Evolutionary conservation across 2,888 invertebrate species (phyloP).

Genomic region (Zygaena filipendulae): DNA sequence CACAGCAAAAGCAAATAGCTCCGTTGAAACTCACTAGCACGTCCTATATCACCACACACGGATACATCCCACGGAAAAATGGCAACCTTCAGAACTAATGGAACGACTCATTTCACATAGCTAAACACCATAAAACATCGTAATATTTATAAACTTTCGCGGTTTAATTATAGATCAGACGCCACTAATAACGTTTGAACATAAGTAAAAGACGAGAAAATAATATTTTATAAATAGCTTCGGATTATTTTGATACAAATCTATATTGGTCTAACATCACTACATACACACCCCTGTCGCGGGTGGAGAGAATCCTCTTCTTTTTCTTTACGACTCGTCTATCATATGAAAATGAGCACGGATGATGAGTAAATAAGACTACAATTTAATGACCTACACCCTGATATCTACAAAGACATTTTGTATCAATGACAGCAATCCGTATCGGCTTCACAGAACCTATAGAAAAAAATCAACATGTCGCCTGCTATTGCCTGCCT

Average conservation of each 20-base stretch:
- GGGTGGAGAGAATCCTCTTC: constrained; percentile 62
- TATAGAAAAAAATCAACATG: constrained; percentile 68
- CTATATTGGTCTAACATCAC: constrained; percentile 59
- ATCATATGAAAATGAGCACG: constrained; percentile 54
- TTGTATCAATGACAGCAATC: constrained; percentile 66
- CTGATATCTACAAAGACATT: constrained; percentile 68
- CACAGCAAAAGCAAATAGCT: too few species aligned
- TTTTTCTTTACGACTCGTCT: constrained; percentile 45
- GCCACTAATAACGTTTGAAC: constrained; percentile 68
- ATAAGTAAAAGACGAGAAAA: constrained; percentile 69
- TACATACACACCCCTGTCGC: constrained; percentile 65
- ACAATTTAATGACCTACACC: constrained; percentile 66
- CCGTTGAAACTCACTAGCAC: too few species aligned
- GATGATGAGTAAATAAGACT: constrained; percentile 52
- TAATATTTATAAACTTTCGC: constrained; percentile 68
- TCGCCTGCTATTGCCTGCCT: constrained; percentile 58
- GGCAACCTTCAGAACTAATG: constrained; percentile 59
- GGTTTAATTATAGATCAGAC: constrained; percentile 66
- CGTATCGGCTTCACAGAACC: constrained; percentile 68
- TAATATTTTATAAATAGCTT: constrained; percentile 70
- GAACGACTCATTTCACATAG: constrained; percentile 46
- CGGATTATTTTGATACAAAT: constrained; percentile 68
- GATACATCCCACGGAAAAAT: constrained; percentile 59
- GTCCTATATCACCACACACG: constrained; percentile 50
- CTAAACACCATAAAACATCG: constrained; percentile 56